A percentile compares a stretch with the other conserved stretches of the same genome.
Conservation (phyloP, 2,797 vertebrate genomes). For the Tauraco hartlaubi region DNA sequence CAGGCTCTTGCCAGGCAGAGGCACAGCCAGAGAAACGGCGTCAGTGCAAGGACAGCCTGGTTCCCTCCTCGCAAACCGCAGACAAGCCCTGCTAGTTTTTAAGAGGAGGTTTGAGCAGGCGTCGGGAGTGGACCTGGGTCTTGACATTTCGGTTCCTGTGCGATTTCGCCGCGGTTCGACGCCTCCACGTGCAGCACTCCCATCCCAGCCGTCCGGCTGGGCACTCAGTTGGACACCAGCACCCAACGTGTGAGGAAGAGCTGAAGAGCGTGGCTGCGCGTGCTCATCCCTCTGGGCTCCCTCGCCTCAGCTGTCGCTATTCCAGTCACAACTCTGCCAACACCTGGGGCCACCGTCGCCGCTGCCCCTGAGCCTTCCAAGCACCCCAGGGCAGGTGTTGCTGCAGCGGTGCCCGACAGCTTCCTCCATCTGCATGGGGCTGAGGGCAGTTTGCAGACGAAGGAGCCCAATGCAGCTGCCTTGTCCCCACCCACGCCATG, state of each 20-base stretch:
- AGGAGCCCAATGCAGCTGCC: background rate
- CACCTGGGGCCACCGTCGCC: rapidly evolving
- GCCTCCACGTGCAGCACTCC: background rate
- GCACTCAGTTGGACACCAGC: background rate
- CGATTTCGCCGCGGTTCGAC: rapidly evolving
- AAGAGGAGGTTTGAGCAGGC: background rate
- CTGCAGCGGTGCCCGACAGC: background rate
- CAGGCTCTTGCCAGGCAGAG: background rate
- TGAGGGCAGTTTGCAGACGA: background rate
- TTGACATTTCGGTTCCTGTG: background rate
- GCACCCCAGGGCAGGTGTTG: background rate
- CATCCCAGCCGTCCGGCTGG: background rate
- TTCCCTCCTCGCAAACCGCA: background rate
- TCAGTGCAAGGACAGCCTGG: background rate
- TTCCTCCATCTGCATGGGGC: background rate
- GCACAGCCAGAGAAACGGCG: background rate
- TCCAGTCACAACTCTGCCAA: background rate
- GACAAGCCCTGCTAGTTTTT: rapidly evolving
- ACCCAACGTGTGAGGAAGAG: background rate
- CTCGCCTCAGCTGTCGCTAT: rapidly evolving
- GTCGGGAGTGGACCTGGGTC: background rate
- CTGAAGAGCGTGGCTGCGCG: rapidly evolving
- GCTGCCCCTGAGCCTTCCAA: background rate
- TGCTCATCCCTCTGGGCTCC: background rate
- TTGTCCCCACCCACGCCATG: background rate